phyloP scores from a whole-genome alignment of 1,140 invertebrate species.

The Mercenaria mercenaria region DNA sequence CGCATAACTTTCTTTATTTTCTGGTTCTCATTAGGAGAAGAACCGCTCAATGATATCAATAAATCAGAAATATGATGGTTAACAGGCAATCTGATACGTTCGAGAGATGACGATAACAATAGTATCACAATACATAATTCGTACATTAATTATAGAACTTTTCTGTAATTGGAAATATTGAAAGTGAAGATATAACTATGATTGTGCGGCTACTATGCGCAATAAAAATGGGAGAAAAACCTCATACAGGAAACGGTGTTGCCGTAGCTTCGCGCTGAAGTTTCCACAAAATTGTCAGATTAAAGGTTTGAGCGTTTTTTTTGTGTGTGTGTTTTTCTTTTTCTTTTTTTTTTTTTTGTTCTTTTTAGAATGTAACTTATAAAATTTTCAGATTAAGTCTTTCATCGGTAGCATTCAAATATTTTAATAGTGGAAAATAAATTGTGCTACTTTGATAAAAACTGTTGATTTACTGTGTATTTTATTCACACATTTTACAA shows the following conservation, averaged over 20 bases:
- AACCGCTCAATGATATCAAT: background rate
- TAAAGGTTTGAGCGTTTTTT: background rate
- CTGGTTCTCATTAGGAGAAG: background rate
- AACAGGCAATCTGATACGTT: constrained; percentile 17
- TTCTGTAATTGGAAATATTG: constrained; percentile 42
- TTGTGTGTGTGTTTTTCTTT: too few relatives aligned
- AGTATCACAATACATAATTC: constrained; percentile 9
- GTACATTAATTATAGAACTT: constrained; percentile 34
- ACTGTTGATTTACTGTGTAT: too few relatives aligned
- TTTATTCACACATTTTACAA: too few relatives aligned
- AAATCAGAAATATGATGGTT: constrained; percentile 36
- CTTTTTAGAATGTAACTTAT: too few relatives aligned
- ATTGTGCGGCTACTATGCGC: background rate
- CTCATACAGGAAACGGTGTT: background rate
- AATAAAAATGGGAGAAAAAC: background rate
- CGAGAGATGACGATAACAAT: constrained; percentile 12
- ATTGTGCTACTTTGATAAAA: too few relatives aligned
- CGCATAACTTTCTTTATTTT: background rate
- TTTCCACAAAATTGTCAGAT: background rate
- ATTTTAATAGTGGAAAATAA: too few relatives aligned
- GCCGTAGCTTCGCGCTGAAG: background rate
- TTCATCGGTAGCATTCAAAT: too few relatives aligned
- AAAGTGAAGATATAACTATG: background rate
- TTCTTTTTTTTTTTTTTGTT: too few relatives aligned
- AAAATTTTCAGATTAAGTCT: too few relatives aligned